A percentile compares a stretch with the other conserved stretches of the same genome.
These are phyloP conservation scores for Aegypius monachus DNA, from an alignment of 2,113 vertebrate genomes.

Conservation along the genomic window DNA sequence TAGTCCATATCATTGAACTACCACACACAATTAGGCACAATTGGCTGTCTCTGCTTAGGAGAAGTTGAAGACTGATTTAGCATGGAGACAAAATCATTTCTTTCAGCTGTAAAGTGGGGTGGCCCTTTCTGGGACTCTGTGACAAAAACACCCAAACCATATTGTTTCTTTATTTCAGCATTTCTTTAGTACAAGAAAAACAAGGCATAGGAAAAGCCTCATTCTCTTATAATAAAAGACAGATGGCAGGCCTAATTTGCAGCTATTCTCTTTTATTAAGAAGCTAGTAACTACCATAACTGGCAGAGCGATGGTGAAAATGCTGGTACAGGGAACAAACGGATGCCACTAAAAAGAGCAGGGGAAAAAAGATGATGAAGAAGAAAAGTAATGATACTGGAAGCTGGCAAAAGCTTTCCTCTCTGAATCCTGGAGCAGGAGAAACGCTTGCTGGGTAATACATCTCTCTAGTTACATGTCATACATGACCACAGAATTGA, in stretches of 20 bases:
- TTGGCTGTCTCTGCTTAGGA: conserved; percentile 55
- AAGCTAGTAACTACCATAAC: conserved; percentile 10
- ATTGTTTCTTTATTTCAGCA: conserved; percentile 29
- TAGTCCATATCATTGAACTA: conserved; percentile 41
- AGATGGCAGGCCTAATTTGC: conserved; percentile 34
- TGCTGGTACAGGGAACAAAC: background rate
- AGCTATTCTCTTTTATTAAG: conserved; percentile 52
- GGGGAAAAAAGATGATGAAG: background rate
- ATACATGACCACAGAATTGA: background rate
- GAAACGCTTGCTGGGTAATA: background rate
- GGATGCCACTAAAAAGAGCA: background rate
- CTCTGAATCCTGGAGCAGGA: background rate
- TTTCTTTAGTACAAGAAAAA: conserved; percentile 22
- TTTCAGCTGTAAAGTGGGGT: conserved; percentile 7
- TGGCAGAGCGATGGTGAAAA: background rate
- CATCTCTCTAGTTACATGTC: conserved; percentile 12
- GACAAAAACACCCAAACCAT: background rate
- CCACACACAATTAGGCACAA: conserved; percentile 65
- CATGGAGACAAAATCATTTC: background rate
- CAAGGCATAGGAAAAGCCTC: background rate
- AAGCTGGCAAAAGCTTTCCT: background rate
- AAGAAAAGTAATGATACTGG: background rate
- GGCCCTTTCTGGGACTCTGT: background rate
- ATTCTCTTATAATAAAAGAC: conserved; percentile 26
- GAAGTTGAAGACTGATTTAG: conserved; percentile 50